phyloP scores from a whole-genome alignment of 2,113 vertebrate genomes.

The Indri indri region DNA sequence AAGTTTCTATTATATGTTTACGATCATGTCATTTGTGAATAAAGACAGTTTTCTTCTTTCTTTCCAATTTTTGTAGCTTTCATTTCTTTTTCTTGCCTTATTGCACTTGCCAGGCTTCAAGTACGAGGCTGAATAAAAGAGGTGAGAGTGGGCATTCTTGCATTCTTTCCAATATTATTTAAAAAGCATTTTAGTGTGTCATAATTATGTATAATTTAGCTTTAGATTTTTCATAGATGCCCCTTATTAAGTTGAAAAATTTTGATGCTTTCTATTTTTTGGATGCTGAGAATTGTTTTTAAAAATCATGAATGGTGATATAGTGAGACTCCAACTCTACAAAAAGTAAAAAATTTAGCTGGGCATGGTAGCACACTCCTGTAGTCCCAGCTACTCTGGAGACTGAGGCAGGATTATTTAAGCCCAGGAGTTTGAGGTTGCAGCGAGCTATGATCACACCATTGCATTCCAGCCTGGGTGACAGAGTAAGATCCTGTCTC shows the following conservation, averaged over 20 bases:
- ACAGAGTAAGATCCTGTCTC: too few relatives aligned
- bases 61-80: not conserved
- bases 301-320: not conserved
- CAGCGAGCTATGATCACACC: too few relatives aligned
- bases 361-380: too few relatives aligned
- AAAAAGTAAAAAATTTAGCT: not conserved
- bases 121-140: not conserved
- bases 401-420: too few relatives aligned
- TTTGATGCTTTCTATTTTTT: not conserved
- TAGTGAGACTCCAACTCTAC: not conserved
- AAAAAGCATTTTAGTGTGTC: not conserved
- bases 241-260: not conserved
- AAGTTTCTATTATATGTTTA: not conserved
- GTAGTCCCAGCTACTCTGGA: too few relatives aligned
- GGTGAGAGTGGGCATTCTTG: too few relatives aligned
- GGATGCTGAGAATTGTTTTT: not conserved
- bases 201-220: not conserved
- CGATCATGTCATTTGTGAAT: not conserved
- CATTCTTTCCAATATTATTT: not conserved
- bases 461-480: too few relatives aligned
- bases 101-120: not conserved
- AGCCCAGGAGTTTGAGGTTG: too few relatives aligned
- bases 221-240: not conserved
- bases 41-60: not conserved
- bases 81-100: slow-evolving; percentile 20